Conservation (phyloP, 2,888 invertebrate genomes). For the Trachelus tabidus region DNA sequence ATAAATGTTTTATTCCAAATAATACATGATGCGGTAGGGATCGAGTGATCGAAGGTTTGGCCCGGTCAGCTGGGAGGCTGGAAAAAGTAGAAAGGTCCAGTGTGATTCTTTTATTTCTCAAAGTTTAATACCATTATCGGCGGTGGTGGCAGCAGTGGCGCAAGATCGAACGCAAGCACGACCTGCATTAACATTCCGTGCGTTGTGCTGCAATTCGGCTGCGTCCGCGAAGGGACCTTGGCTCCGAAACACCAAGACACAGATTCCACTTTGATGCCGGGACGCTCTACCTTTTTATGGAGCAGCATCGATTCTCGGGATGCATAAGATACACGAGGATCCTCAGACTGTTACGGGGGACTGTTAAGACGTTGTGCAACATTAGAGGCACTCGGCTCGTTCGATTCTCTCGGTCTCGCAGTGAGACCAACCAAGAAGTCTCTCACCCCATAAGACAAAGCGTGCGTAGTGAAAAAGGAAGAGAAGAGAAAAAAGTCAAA, state of each 20-base stretch:
- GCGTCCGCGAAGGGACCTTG: conserved; percentile 50
- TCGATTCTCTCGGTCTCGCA: background rate
- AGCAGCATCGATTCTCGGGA: background rate
- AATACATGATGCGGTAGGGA: background rate
- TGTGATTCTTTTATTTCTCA: background rate
- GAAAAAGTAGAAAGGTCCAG: background rate
- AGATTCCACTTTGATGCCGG: conserved; percentile 20
- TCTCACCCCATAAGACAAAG: background rate
- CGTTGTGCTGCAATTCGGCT: conserved; percentile 50
- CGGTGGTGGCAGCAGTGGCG: background rate
- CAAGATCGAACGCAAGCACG: conserved; percentile 25
- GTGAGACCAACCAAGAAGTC: background rate
- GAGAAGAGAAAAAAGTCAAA: background rate
- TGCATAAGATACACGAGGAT: background rate
- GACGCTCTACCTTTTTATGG: background rate
- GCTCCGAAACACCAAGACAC: conserved; percentile 57
- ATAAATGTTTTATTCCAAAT: background rate
- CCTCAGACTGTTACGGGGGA: background rate
- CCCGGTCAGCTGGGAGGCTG: background rate
- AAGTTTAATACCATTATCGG: background rate
- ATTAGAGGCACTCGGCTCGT: background rate
- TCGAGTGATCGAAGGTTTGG: background rate
- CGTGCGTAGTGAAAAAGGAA: background rate
- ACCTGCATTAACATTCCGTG: conserved; percentile 54
- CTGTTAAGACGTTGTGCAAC: background rate